A percentile compares a stretch with the other conserved stretches of the same genome.
These are phyloP conservation scores for Diaphora mendica DNA, from an alignment of 2,888 invertebrate species.

Conservation along the genomic window DNA sequence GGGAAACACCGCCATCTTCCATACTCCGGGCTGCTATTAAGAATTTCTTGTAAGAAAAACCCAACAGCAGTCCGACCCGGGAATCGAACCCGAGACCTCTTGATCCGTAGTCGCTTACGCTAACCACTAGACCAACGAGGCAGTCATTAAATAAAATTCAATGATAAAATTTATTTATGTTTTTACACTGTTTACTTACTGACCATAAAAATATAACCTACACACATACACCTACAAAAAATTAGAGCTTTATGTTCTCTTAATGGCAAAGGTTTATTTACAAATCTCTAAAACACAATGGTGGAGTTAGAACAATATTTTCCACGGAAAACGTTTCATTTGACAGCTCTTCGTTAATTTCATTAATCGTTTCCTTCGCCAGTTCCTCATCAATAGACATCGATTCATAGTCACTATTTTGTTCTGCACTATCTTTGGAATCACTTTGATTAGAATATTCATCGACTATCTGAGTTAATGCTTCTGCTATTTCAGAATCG, in stretches of 20 bases:
- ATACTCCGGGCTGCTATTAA: too few relatives aligned
- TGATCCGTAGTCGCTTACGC: too few relatives aligned
- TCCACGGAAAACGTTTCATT: constrained; percentile 44
- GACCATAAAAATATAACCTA: background rate
- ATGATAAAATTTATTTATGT: too few relatives aligned
- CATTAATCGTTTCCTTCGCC: constrained; percentile 67
- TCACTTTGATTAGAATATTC: constrained; percentile 56
- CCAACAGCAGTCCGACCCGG: too few relatives aligned
- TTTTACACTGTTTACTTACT: background rate
- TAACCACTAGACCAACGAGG: too few relatives aligned
- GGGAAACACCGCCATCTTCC: too few relatives aligned
- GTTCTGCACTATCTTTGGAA: constrained; percentile 10
- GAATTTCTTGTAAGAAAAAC: too few relatives aligned
- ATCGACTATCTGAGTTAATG: constrained; percentile 73
- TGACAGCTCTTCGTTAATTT: constrained; percentile 67
- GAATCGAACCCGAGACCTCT: too few relatives aligned
- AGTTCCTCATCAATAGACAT: constrained; percentile 69
- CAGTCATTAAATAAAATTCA: too few relatives aligned
- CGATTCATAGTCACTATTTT: constrained; percentile 40
- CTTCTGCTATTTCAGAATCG: constrained; percentile 68
- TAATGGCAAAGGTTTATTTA: constrained; percentile 14
- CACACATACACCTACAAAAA: background rate
- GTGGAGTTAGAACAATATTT: constrained; percentile 70
- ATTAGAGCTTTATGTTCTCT: background rate
- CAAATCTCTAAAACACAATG: constrained; percentile 66